Conservation (phyloP, 2,113 vertebrate species). For the Romanogobio albipinnatus region DNA sequence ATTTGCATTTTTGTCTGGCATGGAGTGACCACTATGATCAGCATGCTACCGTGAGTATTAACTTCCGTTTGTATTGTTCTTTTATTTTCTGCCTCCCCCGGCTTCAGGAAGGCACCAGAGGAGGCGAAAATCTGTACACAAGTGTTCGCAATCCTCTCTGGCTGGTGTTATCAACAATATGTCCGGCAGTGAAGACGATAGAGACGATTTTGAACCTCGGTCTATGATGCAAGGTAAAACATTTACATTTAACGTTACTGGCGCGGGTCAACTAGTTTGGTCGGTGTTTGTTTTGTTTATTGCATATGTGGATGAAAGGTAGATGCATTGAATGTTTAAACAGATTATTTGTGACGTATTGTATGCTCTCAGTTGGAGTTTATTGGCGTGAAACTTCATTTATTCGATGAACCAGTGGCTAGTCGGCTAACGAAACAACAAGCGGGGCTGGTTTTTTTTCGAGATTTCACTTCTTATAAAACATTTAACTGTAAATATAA, state of each 20-base stretch:
- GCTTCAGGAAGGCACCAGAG: slow-evolving; percentile 62
- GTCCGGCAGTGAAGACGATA: slow-evolving; percentile 80
- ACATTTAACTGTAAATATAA: not conserved
- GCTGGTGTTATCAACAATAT: slow-evolving; percentile 58
- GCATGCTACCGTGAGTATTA: slow-evolving; percentile 44
- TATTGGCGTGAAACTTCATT: not conserved
- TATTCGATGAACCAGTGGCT: not conserved
- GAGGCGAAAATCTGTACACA: slow-evolving; percentile 51
- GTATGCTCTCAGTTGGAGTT: not conserved
- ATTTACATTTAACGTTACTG: not conserved
- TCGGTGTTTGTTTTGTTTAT: not conserved
- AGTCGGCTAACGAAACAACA: slow-evolving; percentile 23
- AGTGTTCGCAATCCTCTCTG: slow-evolving; percentile 37
- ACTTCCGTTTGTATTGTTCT: slow-evolving; percentile 73
- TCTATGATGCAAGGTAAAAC: slow-evolving; percentile 74
- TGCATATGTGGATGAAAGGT: not conserved
- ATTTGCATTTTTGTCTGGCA: not conserved
- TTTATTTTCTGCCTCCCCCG: slow-evolving; percentile 55
- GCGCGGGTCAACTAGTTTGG: not conserved
- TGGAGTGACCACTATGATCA: not conserved
- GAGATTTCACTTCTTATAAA: not conserved
- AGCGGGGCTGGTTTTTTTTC: not conserved
- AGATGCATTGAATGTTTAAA: not conserved
- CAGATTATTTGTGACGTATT: not conserved
- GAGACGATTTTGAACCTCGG: slow-evolving; percentile 76